Conservation (phyloP, 1,140 invertebrate species). For the Rhopalosiphum maidis region DNA sequence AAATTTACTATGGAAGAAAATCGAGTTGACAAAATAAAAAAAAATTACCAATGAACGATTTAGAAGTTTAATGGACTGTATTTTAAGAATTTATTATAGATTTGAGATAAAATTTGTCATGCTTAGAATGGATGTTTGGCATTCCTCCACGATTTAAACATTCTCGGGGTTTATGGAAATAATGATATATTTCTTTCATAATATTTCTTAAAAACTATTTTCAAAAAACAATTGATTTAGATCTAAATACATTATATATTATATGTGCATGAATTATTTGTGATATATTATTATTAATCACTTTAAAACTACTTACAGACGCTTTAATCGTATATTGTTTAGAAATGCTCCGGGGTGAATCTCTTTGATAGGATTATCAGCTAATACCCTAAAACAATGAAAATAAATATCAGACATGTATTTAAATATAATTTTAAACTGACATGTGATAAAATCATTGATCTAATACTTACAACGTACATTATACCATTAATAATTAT, state of each 20-base stretch:
- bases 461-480: not conserved
- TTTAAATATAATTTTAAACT: not conserved
- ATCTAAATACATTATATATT: not conserved
- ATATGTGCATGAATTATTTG: not conserved
- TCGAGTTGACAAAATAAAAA: slow-evolving; percentile 44
- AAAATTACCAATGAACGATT: slow-evolving; percentile 40
- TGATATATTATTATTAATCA: not conserved
- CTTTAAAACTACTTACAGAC: slow-evolving; percentile 45
- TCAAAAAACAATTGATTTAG: not conserved
- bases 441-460: not conserved
- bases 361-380: slow-evolving; percentile 52
- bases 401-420: not conserved
- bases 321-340: slow-evolving; percentile 49
- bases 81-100: slow-evolving; percentile 47
- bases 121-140: slow-evolving; percentile 49
- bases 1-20: slow-evolving; percentile 34
- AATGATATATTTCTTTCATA: not conserved
- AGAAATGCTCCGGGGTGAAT: slow-evolving; percentile 49
- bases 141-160: slow-evolving; percentile 16
- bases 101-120: slow-evolving; percentile 45
- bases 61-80: slow-evolving; percentile 57
- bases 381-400: slow-evolving; percentile 51
- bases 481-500: not conserved
- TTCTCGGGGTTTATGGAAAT: not conserved
- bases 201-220: not conserved